These are phyloP conservation scores for Platerodrilus igneus DNA, from an alignment of 2,888 invertebrate species.

Conservation along the genomic window DNA sequence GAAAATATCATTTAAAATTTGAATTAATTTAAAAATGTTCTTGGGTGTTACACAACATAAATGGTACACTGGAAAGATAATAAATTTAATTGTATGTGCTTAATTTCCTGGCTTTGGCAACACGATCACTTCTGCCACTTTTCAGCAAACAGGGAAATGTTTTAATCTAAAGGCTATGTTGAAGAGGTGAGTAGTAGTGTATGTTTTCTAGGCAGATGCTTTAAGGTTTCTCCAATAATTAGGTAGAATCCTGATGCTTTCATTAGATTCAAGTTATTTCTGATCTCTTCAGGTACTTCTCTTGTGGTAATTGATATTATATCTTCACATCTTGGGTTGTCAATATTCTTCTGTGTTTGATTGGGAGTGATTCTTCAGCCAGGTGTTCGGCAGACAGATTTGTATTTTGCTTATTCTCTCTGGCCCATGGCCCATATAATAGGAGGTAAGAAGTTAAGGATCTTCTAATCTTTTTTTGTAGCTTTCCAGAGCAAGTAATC, in stretches of 20 bases:
- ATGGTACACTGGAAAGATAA: too few relatives aligned
- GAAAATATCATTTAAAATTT: too few relatives aligned
- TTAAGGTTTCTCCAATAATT: too few relatives aligned
- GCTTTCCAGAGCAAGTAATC: too few relatives aligned
- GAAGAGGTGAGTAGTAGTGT: constrained; percentile 1
- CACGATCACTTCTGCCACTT: constrained; percentile 5
- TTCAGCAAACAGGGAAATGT: constrained; percentile 5
- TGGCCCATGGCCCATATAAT: constrained; percentile 1
- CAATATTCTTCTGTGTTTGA: not conserved
- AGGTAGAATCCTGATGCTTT: too few relatives aligned
- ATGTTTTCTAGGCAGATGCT: too few relatives aligned
- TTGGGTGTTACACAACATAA: too few relatives aligned
- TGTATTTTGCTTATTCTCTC: too few relatives aligned
- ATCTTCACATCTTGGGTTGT: not conserved
- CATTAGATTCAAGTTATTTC: too few relatives aligned
- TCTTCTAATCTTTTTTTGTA: not conserved
- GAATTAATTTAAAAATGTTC: too few relatives aligned
- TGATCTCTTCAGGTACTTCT: constrained; percentile 1
- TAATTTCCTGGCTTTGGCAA: constrained; percentile 1
- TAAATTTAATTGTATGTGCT: too few relatives aligned
- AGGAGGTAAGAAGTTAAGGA: not conserved
- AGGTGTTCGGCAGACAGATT: not conserved
- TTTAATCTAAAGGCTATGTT: constrained; percentile 7
- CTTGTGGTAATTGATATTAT: not conserved
- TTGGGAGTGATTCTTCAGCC: constrained; percentile 1